Evolutionary conservation across 2,888 invertebrate genomes (phyloP).

Genomic region (Melieria picta): DNA sequence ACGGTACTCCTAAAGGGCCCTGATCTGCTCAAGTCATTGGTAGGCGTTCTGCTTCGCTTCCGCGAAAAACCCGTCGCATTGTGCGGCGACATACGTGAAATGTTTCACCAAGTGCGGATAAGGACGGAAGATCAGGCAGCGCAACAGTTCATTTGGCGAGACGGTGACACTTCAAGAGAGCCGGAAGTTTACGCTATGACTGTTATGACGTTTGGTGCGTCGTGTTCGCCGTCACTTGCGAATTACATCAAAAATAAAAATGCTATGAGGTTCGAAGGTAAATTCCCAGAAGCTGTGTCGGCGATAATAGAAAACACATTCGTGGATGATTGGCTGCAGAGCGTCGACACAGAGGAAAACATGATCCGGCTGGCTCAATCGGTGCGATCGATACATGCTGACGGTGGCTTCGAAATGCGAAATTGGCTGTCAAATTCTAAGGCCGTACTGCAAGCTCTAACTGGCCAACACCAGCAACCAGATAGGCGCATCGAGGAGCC

Average conservation of each 20-base stretch:
- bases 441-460: slow-evolving; percentile 13
- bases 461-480: neutral
- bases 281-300: slow-evolving; percentile 14
- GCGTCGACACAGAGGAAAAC: slow-evolving; percentile 34
- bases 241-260: slow-evolving; percentile 42
- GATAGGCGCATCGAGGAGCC: slow-evolving; percentile 40
- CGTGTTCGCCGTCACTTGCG: slow-evolving; percentile 32
- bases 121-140: slow-evolving; percentile 2
- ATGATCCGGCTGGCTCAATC: slow-evolving; percentile 22
- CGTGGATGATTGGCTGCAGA: slow-evolving; percentile 40
- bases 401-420: slow-evolving; percentile 34
- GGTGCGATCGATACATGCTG: slow-evolving; percentile 17
- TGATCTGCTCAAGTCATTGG: slow-evolving; percentile 52
- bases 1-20: slow-evolving; percentile 53
- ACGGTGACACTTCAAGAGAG: slow-evolving; percentile 29
- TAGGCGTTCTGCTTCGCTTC: slow-evolving; percentile 58
- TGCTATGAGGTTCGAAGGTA: slow-evolving; percentile 20
- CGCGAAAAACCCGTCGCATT: slow-evolving; percentile 55
- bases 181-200: slow-evolving; percentile 35
- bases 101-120: slow-evolving; percentile 27
- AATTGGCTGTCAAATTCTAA: slow-evolving; percentile 36
- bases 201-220: slow-evolving; percentile 37
- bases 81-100: slow-evolving; percentile 53
- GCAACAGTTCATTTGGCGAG: slow-evolving; percentile 28
- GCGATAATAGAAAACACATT: slow-evolving; percentile 37